Base-by-base conservation (phyloP, 2,797 vertebrate genomes). In the Galago senegalensis region DNA sequence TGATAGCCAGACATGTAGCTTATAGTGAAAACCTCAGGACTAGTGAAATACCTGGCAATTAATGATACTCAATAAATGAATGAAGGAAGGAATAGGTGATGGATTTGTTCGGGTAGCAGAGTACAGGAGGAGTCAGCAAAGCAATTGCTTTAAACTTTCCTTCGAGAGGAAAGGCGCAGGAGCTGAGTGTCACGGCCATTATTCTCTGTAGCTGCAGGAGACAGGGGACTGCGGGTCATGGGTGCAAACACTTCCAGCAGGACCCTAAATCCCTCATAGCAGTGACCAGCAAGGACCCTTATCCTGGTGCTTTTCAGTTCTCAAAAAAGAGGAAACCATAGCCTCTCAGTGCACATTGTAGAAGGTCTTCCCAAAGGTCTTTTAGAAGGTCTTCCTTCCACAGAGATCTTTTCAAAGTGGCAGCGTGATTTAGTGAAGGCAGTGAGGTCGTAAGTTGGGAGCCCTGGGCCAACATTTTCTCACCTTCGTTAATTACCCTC, bases 401-500 rank as follows among this genome's bases (percentile, higher is more conserved):
- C 49, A 87, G 60, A 76, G 5, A 80, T 69, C 2, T 79, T 92
- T 86, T 82, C 17, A 95, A 76, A 5, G 34, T 87, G 46, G 34
- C 27, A 72, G 6, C 16, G 43, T 34, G 12, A 72, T 87, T 76
- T 94, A 84, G 43, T 70, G 20, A 94, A 90, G 53, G 56, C 9
- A 53, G 23, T 29, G 5, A 72, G 31, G 17, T 88, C 34, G 9
- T 61, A 53, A 61, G 4, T 83, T 91, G 58, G 34, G 23, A 87
- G 60, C 21, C 8, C n/a, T 58, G 27, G 46, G 43, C 4, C 18
- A 61, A 29, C 34, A 88, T 7, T 63, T 88, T 73, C 43, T 89
- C 31, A 89, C 25, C 25, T 80, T 93, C 25, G 31, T 75, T 95
- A 65, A 82, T 65, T 86, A 93, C 23, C 12, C 96, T 87, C 40